Evolutionary conservation across 2,113 vertebrate species (phyloP).

Genomic region (Sceloporus tristichus): DNA sequence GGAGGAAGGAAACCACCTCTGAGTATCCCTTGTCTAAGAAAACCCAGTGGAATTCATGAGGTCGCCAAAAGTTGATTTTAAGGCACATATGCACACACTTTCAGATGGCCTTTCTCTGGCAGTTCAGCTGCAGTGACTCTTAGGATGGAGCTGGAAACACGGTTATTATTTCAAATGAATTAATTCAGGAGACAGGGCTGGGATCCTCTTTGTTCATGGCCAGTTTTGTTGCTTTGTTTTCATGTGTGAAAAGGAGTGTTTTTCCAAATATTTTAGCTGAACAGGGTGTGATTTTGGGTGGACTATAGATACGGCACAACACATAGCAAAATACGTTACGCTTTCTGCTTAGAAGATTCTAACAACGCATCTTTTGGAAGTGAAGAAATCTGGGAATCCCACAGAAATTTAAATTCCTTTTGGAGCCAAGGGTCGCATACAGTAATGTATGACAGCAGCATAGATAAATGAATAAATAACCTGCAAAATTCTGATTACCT

Average conservation of each 20-base stretch:
- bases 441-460: not conserved
- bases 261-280: not conserved
- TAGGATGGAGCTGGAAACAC: not conserved
- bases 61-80: too few species aligned
- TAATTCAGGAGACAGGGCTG: not conserved
- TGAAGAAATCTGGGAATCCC: not conserved
- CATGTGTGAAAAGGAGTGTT: slow-evolving; percentile 6
- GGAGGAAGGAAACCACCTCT: too few species aligned
- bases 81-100: too few species aligned
- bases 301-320: not conserved
- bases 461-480: not conserved
- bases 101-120: not conserved
- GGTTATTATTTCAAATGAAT: not conserved
- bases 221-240: not conserved
- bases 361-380: not conserved
- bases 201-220: not conserved
- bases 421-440: not conserved
- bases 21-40: too few species aligned
- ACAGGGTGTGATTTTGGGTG: not conserved
- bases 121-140: not conserved
- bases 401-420: not conserved
- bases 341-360: slow-evolving; percentile 9
- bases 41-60: too few species aligned
- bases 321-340: not conserved
- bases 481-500: not conserved